Evolutionary conservation across 2,888 invertebrate species (phyloP), one percentile per base, ranked within the genome.

Genomic region (Eupithecia exiguata): DNA sequence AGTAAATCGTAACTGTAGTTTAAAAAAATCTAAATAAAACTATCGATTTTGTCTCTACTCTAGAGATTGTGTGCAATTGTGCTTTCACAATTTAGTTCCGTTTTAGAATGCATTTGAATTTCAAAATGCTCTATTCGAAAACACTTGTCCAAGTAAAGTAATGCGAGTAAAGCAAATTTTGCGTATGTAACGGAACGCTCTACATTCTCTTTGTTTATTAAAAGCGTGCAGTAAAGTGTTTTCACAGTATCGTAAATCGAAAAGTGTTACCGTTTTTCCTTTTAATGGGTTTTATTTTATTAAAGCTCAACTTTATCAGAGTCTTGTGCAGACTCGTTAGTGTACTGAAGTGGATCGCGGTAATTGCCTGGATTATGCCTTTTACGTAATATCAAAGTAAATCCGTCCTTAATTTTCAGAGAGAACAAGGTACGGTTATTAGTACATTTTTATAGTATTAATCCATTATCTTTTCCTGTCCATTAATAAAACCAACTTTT

Each of bases 271-370:
- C 83, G 85, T 87, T 89, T 89, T 84, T 84, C 36, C 66, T 43
- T 63, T 88, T 88, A 90, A 90, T 92, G 88, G 87, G 86, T 86
- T 89, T 88, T 87, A 84, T 87, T 84, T 86, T 82, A 78, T 81
- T 84, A 84, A 85, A 85, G 83, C 40, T 72, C 69, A 21, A 74
- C 81, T 82, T 81, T 81, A 78, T 79, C 75, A 79, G 78, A 84
- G 83, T 77, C 73, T 79, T 79, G 66, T 70, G 81, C 63, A 65
- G 81, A 84, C 87, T 91, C 89, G 89, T 91, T 92, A 89, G 87
- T 87, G 85, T 81, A 82, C 86, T 89, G 84, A 87, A 91, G 89
- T 90, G 74, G 69, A 73, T 74, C 77, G 88, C 86, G 84, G 86
- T 91, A 91, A 91, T 91, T 91, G 88, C 87, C 81, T 84, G 81